These are phyloP conservation scores for Chamaedrilus cognettii DNA, from an alignment of 2,888 invertebrate genomes.

Conservation along the genomic window DNA sequence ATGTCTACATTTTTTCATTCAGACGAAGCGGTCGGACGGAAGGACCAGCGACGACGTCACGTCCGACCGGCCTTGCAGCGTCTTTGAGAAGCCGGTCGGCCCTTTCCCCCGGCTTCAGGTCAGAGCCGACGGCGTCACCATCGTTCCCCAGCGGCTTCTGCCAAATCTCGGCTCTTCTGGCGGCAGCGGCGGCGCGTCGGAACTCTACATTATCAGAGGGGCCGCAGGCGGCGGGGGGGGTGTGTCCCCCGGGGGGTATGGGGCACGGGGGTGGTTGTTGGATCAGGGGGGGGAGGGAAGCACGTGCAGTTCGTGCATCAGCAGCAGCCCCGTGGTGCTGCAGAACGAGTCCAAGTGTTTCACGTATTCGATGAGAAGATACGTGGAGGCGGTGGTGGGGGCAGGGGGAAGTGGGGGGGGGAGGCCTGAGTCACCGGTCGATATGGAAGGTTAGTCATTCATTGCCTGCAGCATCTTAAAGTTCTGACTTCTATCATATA, in stretches of 20 bases:
- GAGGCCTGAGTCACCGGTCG: constrained; percentile 46
- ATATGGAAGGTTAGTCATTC: constrained; percentile 56
- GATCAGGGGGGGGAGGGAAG: neutral
- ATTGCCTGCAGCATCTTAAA: no score
- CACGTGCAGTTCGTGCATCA: constrained; percentile 64
- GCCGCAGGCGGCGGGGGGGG: neutral
- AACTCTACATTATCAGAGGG: neutral
- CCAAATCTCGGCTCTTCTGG: neutral
- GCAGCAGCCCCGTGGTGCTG: constrained; percentile 53
- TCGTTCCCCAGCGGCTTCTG: neutral
- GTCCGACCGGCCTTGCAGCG: no score
- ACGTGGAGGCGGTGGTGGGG: constrained; percentile 41
- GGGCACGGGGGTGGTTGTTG: neutral
- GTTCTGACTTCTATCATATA: no score
- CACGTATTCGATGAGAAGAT: constrained; percentile 55
- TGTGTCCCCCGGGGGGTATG: neutral
- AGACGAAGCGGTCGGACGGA: no score
- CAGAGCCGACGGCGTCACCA: neutral
- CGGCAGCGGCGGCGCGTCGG: neutral
- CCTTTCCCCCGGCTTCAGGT: constrained; percentile 10
- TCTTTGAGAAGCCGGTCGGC: constrained; percentile 18
- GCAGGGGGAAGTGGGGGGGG: no score
- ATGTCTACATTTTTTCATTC: no score
- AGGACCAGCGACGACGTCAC: no score
- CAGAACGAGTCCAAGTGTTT: constrained; percentile 55